A percentile compares a stretch with the other conserved stretches of the same genome.
phyloP scores from a whole-genome alignment of 2,888 invertebrate species.

The Meteorus cinctellus region DNA sequence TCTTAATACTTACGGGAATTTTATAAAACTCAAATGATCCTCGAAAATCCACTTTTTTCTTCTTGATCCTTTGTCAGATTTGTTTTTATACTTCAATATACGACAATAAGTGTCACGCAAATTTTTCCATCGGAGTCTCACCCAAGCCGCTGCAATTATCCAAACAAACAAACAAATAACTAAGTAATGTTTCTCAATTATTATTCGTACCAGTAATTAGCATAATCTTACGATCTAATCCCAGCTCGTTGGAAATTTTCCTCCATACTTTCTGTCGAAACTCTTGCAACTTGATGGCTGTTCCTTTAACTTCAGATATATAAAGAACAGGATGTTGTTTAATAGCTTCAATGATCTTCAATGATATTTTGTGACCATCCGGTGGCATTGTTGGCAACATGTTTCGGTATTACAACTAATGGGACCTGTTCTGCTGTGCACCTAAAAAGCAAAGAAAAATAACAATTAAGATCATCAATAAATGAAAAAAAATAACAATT shows the following conservation, averaged over 20 bases:
- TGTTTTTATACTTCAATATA: slow-evolving; percentile 68
- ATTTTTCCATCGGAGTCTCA: slow-evolving; percentile 70
- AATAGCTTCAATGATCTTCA: slow-evolving; percentile 69
- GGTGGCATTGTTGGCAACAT: slow-evolving; percentile 66
- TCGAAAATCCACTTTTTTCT: slow-evolving; percentile 71
- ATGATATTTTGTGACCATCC: slow-evolving; percentile 67
- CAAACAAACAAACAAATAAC: background rate
- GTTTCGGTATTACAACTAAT: background rate
- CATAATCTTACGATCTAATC: slow-evolving; percentile 65
- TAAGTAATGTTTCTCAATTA: too few species aligned
- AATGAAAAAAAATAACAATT: background rate
- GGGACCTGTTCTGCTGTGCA: background rate
- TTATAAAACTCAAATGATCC: slow-evolving; percentile 67
- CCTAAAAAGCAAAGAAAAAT: slow-evolving; percentile 28
- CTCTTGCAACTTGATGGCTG: slow-evolving; percentile 66
- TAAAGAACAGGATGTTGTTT: slow-evolving; percentile 70
- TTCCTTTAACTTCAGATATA: slow-evolving; percentile 67
- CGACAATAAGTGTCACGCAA: slow-evolving; percentile 69
- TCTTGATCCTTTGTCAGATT: slow-evolving; percentile 64
- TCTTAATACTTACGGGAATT: slow-evolving; percentile 64
- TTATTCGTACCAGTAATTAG: background rate
- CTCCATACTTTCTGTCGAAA: slow-evolving; percentile 71
- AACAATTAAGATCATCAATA: background rate
- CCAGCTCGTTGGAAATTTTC: slow-evolving; percentile 67
- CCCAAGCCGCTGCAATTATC: slow-evolving; percentile 62